Evolutionary conservation across 2,888 invertebrate genomes (phyloP).

Genomic region (Nemoura dubitans): DNA sequence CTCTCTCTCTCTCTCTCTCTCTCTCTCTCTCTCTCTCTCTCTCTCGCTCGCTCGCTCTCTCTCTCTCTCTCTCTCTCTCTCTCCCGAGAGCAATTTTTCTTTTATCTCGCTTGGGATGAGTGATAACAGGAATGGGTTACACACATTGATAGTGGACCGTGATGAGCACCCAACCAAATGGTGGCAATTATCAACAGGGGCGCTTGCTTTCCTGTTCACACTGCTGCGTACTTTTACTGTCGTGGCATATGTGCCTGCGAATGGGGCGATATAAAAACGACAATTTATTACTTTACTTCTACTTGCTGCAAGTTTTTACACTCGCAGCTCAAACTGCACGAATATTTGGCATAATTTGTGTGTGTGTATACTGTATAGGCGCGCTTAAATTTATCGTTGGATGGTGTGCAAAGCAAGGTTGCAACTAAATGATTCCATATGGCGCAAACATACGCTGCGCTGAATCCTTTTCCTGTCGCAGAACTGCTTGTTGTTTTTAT

Average conservation of each 20-base stretch:
- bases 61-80: not conserved
- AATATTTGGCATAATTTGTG: too few species aligned
- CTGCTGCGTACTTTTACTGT: not conserved
- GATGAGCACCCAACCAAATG: not conserved
- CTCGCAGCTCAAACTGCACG: not conserved
- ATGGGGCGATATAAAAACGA: not conserved
- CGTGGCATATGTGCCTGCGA: not conserved
- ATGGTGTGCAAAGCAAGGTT: not conserved
- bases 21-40: not conserved
- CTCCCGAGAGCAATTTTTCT: not conserved
- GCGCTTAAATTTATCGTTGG: not conserved
- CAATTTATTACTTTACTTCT: not conserved
- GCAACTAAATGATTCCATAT: not conserved
- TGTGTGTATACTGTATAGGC: not conserved
- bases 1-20: not conserved
- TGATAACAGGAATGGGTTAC: constrained; percentile 28
- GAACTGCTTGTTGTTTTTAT: not conserved
- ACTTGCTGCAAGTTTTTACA: not conserved
- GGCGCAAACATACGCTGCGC: not conserved
- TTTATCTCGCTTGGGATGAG: not conserved
- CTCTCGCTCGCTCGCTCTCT: not conserved
- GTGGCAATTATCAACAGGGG: not conserved
- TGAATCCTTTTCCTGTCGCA: not conserved
- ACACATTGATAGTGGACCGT: not conserved
- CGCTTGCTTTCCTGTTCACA: not conserved